Evolutionary conservation across 64 coral and sea anemone genomes (phyloP).

Genomic region (Trachythela sp.): DNA sequence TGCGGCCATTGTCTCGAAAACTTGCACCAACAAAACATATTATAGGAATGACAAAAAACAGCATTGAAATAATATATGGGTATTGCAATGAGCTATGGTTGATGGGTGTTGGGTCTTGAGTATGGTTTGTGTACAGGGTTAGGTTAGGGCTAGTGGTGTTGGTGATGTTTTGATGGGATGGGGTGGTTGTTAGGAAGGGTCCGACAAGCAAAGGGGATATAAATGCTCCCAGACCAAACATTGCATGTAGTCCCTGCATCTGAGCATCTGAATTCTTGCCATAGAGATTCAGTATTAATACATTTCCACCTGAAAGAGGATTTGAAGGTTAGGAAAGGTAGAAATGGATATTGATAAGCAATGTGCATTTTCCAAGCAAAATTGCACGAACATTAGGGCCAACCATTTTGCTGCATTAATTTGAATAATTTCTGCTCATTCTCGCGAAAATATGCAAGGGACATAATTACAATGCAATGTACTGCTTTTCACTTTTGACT

Average conservation of each 20-base stretch:
- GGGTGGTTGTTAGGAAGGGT: constrained; percentile 49
- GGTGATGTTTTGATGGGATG: background rate
- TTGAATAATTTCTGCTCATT: no score
- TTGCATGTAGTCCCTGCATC: constrained; percentile 74
- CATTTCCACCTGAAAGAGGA: constrained; percentile 66
- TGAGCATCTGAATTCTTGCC: constrained; percentile 67
- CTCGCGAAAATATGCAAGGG: no score
- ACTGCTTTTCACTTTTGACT: no score
- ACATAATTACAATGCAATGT: no score
- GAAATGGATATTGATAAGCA: background rate
- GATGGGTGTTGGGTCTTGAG: background rate
- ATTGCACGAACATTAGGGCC: no score
- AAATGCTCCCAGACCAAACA: constrained; percentile 73
- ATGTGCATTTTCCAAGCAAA: no score
- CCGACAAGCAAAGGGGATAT: constrained; percentile 58
- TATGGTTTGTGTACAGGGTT: background rate
- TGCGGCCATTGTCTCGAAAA: background rate
- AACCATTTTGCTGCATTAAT: no score
- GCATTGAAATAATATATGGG: background rate
- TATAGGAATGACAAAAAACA: constrained; percentile 9
- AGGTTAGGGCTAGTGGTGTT: background rate
- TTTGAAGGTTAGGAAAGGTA: background rate
- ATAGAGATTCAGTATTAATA: constrained; percentile 64
- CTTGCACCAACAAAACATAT: background rate
- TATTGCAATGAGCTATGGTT: background rate